Base-by-base conservation (phyloP, 1,140 invertebrate genomes). In the Diploscapter pachys region DNA sequence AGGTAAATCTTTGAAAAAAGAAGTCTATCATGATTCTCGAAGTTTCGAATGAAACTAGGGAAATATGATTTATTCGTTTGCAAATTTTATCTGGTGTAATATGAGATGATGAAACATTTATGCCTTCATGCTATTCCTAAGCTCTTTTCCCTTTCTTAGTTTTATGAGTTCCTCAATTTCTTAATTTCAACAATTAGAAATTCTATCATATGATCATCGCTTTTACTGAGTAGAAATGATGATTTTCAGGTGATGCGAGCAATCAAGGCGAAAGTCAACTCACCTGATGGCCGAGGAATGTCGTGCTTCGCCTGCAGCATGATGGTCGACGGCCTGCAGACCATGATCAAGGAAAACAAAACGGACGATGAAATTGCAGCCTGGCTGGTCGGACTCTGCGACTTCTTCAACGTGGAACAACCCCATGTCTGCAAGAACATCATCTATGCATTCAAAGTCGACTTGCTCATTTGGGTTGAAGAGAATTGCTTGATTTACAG, bases 401-500 rank as follows among this genome's bases (percentile, higher is more conserved):
- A 79, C 49, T 50, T 63, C 4, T 48, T 79, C 53, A 57, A 73
- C 13, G 49, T 79, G 31, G 78, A 79, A 52, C 78, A 79, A 62
- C 71, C 71, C n/a, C 67, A 79, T 53, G 77, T 79, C 50, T 79
- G 78, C 72, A 50, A 75, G 13, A 59, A 74, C 67, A 78, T 79
- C 62, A 67, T 79, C 63, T 59, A 79, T n/a, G 72, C 77, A 9
- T 79, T 79, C 77, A 63, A 31, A 31, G 31, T 31, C 31, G 31
- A 31, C 31, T 31, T 31, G 31, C 31, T 31, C 31, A 31, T 31
- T 31, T 0, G 31, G 31, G 31, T 31, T 31, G 31, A 31, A 31
- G 31, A 31, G 31, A 31, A 31, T 31, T 31, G 31, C 1, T 31
- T 31, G 31, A 31, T 31, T 79, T 79, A 65, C 55, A 70, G 70